Percentiles rank a stretch among this genome's conserved stretches.
These are phyloP conservation scores for Azorinus chamasolen DNA, from an alignment of 2,888 invertebrate species.

Conservation along the genomic window DNA sequence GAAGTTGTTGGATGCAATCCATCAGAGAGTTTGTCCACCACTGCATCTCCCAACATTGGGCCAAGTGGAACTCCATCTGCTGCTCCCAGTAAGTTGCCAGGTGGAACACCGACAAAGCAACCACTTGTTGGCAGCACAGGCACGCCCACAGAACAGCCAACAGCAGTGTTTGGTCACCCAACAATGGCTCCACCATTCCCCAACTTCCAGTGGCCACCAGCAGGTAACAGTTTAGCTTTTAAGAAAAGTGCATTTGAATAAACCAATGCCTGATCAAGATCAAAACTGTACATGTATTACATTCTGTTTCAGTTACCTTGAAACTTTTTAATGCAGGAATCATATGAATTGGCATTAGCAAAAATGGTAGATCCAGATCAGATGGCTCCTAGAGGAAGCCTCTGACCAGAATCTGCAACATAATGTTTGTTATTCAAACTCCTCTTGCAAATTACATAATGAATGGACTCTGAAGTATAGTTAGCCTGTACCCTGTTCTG, in stretches of 20 bases:
- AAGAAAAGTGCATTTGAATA: no score
- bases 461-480: no score
- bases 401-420: no score
- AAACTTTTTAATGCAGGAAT: no score
- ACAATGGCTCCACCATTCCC: constrained; percentile 36
- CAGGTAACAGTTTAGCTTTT: constrained; percentile 30
- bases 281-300: no score
- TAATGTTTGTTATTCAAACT: no score
- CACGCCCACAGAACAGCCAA: constrained; percentile 26
- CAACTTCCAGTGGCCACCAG: constrained; percentile 42
- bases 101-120: not conserved
- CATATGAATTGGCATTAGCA: no score
- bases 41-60: constrained; percentile 41
- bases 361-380: not conserved
- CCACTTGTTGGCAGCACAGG: constrained; percentile 24
- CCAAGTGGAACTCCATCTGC: constrained; percentile 35
- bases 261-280: no score
- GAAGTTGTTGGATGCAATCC: constrained; percentile 79
- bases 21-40: constrained; percentile 48
- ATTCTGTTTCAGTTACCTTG: no score
- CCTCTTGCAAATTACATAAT: no score
- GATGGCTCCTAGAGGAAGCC: not conserved
- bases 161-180: constrained; percentile 44
- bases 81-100: no score
- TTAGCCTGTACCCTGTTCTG: no score